Conservation (phyloP, 2,113 vertebrate species). For the Scomber colias region DNA sequence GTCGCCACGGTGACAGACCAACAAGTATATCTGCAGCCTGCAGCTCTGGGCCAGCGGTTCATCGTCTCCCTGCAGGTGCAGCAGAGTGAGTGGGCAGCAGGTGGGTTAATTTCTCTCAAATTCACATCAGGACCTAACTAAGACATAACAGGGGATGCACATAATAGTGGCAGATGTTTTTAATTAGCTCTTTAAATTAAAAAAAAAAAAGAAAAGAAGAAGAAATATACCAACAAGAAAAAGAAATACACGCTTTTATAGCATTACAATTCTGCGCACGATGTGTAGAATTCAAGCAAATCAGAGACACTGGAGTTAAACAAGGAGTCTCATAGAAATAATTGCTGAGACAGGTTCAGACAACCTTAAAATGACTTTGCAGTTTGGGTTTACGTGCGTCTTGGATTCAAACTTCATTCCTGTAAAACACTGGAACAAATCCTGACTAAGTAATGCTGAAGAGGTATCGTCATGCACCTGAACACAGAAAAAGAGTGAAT, state of each 20-base stretch:
- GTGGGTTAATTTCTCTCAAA: neutral
- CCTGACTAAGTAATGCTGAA: neutral
- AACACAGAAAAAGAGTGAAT: too few species aligned
- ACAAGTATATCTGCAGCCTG: slow-evolving; percentile 76
- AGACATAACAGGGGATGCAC: neutral
- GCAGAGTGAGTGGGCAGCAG: slow-evolving; percentile 76
- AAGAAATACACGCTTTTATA: neutral
- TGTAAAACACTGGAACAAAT: neutral
- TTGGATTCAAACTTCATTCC: neutral
- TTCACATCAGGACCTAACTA: neutral
- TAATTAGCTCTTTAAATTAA: too few species aligned
- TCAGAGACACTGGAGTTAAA: neutral
- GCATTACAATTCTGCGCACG: neutral
- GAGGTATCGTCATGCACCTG: too few species aligned
- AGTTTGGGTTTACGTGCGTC: neutral
- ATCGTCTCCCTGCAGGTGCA: slow-evolving; percentile 84
- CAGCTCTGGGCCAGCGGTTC: slow-evolving; percentile 79
- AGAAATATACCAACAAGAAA: neutral
- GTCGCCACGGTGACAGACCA: slow-evolving; percentile 86
- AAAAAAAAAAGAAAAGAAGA: neutral
- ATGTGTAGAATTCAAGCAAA: neutral
- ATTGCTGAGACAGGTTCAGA: neutral
- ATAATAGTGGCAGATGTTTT: too few species aligned
- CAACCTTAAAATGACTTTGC: slow-evolving; percentile 4
- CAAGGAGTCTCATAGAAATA: neutral